Percentiles rank a stretch among this genome's conserved stretches.
These are phyloP conservation scores for Eulemur rufifrons DNA, from an alignment of 2,113 vertebrate genomes.

Conservation along the genomic window DNA sequence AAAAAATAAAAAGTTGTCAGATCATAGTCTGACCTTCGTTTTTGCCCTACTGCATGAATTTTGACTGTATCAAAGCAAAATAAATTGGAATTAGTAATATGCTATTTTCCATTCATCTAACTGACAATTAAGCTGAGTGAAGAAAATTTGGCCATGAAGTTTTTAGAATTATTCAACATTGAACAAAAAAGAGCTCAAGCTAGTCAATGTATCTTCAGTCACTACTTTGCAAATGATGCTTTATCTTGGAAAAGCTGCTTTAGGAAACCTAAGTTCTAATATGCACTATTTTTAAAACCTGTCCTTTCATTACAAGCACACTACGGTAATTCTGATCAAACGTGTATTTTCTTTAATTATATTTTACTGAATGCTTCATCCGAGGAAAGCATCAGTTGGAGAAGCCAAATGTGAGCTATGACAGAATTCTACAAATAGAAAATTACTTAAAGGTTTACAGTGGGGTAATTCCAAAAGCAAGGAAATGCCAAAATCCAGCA, in stretches of 20 bases:
- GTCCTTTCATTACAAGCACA: conserved; percentile 34
- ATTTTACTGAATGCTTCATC: conserved; percentile 44
- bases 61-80: conserved; percentile 73
- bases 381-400: conserved; percentile 56
- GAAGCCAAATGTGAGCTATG: conserved; percentile 44
- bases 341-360: conserved; percentile 72
- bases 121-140: conserved; percentile 75
- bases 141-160: conserved; percentile 68
- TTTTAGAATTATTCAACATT: conserved; percentile 63
- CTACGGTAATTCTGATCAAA: conserved; percentile 51
- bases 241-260: conserved; percentile 58
- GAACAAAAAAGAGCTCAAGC: conserved; percentile 46
- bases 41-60: conserved; percentile 38
- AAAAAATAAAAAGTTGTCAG: conserved; percentile 65
- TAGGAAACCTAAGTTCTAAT: conserved; percentile 50
- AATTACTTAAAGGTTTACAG: conserved; percentile 57
- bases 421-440: conserved; percentile 63
- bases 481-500: conserved; percentile 32
- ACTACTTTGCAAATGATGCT: conserved; percentile 44
- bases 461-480: conserved; percentile 60
- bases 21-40: conserved; percentile 59
- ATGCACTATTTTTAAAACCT: conserved; percentile 25
- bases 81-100: conserved; percentile 71
- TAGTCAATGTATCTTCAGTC: conserved; percentile 3
- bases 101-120: conserved; percentile 73